A percentile compares a stretch with the other conserved stretches of the same genome.
phyloP scores from a whole-genome alignment of 2,888 invertebrate genomes.

The Athripsodes cinereus region DNA sequence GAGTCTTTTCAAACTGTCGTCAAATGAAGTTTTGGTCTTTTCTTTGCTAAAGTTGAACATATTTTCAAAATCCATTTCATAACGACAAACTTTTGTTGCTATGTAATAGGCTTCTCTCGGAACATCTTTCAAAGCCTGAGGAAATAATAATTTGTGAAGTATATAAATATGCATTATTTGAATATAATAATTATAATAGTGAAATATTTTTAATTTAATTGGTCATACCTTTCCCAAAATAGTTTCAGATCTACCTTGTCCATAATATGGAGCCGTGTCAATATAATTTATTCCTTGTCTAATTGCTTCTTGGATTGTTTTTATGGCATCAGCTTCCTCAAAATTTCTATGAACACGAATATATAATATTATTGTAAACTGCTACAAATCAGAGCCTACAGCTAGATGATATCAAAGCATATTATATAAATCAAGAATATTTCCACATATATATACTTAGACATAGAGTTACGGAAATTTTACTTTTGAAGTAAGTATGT shows the following conservation, averaged over 20 bases:
- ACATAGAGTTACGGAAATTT: too few relatives aligned
- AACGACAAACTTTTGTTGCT: slow-evolving; percentile 89
- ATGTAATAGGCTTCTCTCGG: slow-evolving; percentile 81
- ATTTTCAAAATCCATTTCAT: slow-evolving; percentile 58
- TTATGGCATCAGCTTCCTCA: slow-evolving; percentile 60
- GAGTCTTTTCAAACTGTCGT: slow-evolving; percentile 65
- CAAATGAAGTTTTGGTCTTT: slow-evolving; percentile 68
- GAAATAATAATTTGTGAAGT: neutral
- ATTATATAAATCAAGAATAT: too few relatives aligned
- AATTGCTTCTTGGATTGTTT: slow-evolving; percentile 64
- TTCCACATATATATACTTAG: too few relatives aligned
- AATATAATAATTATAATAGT: too few relatives aligned
- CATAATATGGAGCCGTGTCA: slow-evolving; percentile 92
- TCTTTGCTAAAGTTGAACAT: slow-evolving; percentile 86
- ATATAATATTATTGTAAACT: neutral
- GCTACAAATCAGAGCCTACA: too few relatives aligned
- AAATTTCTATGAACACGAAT: slow-evolving; percentile 55
- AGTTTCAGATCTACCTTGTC: slow-evolving; percentile 78
- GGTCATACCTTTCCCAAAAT: slow-evolving; percentile 72
- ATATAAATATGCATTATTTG: too few relatives aligned
- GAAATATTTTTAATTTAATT: too few relatives aligned
- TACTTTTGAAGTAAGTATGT: too few relatives aligned
- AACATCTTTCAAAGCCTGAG: slow-evolving; percentile 65
- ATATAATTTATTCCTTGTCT: slow-evolving; percentile 83
- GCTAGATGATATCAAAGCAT: too few relatives aligned